These are phyloP conservation scores for Paralvinella palmiformis DNA, from an alignment of 1,140 invertebrate genomes.

Conservation along the genomic window DNA sequence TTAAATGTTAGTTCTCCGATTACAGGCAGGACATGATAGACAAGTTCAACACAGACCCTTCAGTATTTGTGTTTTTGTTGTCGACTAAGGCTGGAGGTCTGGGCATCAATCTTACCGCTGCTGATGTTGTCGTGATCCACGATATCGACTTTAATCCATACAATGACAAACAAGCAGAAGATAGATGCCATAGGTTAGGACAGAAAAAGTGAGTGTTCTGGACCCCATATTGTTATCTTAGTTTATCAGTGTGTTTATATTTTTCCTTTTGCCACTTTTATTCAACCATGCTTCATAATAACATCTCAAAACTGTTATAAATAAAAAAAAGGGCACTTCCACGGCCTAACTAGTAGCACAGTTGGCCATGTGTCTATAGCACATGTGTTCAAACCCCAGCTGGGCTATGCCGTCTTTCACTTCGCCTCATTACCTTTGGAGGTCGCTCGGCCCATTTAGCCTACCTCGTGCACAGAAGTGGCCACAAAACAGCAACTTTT, in stretches of 20 bases:
- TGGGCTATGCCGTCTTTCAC: too few species aligned
- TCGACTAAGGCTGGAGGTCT: constrained; percentile 58
- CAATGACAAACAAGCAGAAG: constrained; percentile 96
- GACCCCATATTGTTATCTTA: too few species aligned
- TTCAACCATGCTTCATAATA: background rate
- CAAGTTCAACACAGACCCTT: constrained; percentile 51
- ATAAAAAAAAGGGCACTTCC: too few species aligned
- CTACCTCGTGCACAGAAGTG: too few species aligned
- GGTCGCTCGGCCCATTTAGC: too few species aligned
- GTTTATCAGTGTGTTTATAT: background rate
- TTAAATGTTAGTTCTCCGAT: background rate
- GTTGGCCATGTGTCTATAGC: too few species aligned
- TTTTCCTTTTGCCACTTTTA: background rate
- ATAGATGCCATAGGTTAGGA: constrained; percentile 90
- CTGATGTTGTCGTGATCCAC: constrained; percentile 58
- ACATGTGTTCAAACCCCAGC: too few species aligned
- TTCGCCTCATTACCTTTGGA: too few species aligned
- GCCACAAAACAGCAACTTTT: too few species aligned
- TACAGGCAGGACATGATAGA: constrained; percentile 56
- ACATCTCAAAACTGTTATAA: background rate
- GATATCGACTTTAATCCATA: constrained; percentile 81
- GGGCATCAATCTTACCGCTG: constrained; percentile 58
- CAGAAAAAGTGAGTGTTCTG: constrained; percentile 71
- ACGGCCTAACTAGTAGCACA: too few species aligned
- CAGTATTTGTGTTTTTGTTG: constrained; percentile 56